Conservation (phyloP, 1,140 invertebrate species). For the Drosophila trapezifrons region DNA sequence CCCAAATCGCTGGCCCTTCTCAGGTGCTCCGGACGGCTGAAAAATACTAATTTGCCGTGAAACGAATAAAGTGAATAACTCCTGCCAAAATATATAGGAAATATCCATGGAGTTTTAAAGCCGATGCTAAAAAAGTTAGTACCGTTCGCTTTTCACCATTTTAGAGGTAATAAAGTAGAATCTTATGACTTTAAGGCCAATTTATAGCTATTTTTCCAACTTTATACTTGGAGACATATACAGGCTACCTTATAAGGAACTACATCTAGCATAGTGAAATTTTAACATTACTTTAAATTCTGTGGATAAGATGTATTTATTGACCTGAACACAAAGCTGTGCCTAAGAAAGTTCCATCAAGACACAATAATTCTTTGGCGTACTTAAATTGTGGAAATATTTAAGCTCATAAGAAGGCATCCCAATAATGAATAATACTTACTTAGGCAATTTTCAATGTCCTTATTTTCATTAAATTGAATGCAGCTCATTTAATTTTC, state of each 20-base stretch:
- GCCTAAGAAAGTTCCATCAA: background rate
- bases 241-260: no score
- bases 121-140: background rate
- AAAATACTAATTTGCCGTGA: constrained; percentile 53
- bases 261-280: no score
- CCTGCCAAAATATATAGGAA: background rate
- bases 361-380: no score
- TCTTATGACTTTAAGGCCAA: background rate
- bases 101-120: background rate
- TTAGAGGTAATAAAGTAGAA: background rate
- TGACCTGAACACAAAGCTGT: no score
- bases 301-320: no score
- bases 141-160: background rate
- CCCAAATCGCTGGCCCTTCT: constrained; percentile 18
- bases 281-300: no score
- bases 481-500: constrained; percentile 12
- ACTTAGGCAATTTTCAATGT: background rate
- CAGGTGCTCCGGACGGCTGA: constrained; percentile 7
- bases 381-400: no score
- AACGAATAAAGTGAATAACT: constrained; percentile 8
- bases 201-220: no score
- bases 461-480: constrained; percentile 1
- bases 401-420: background rate
- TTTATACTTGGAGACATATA: no score
- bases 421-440: background rate